Evolutionary conservation across 2,797 vertebrate species (phyloP).

Genomic region (Argya squamiceps): DNA sequence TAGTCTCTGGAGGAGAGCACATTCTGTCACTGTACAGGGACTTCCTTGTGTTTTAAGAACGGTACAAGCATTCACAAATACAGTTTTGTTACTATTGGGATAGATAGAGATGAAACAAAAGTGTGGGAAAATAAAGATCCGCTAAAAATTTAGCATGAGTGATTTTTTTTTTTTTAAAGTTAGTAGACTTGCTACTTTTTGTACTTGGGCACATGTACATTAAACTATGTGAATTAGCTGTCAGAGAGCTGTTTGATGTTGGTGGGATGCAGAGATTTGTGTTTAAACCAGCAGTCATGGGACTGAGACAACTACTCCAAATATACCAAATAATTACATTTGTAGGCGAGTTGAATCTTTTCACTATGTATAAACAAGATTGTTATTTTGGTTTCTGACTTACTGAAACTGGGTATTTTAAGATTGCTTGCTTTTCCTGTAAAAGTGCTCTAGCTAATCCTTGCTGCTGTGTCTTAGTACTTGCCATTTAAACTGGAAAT

Average conservation of each 20-base stretch:
- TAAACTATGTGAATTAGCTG: not conserved
- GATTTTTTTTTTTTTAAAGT: not conserved
- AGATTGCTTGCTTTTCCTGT: not conserved
- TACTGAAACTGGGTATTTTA: not conserved
- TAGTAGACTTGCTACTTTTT: not conserved
- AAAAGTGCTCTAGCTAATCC: not conserved
- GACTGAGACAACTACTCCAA: not conserved
- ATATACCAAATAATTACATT: not conserved
- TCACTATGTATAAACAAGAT: not conserved
- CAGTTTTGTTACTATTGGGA: not conserved
- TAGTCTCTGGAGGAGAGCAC: not conserved
- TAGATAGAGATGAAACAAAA: not conserved
- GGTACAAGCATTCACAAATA: not conserved
- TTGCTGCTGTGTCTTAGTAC: not conserved
- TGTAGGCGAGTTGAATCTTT: not conserved
- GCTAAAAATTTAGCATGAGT: not conserved
- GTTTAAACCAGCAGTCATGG: not conserved
- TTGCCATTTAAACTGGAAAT: constrained; percentile 17
- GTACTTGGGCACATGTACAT: fast-evolving
- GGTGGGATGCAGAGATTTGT: not conserved
- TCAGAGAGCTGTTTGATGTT: not conserved
- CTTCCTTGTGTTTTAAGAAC: not conserved
- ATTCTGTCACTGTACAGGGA: not conserved
- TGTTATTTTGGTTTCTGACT: not conserved
- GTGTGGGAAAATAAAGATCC: not conserved